Conservation (phyloP, 2,888 invertebrate species). For the Tetramorium bicarinatum region DNA sequence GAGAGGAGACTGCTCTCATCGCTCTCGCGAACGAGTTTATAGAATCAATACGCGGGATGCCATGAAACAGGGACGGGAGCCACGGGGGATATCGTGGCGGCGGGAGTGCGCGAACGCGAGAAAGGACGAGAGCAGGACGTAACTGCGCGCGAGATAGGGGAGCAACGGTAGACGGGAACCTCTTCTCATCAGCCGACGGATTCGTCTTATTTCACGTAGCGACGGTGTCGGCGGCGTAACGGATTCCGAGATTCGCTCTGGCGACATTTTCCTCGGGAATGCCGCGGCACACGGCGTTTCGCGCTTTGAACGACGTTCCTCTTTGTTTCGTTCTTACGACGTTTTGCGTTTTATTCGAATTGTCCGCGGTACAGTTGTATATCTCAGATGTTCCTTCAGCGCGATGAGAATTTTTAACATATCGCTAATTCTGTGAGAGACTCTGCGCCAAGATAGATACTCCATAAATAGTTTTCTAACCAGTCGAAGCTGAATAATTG, state of each 20-base stretch:
- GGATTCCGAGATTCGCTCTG: conserved; percentile 51
- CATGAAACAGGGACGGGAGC: conserved; percentile 46
- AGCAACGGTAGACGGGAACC: conserved; percentile 32
- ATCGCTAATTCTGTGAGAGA: neutral
- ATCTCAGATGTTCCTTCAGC: neutral
- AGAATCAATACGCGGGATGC: conserved; percentile 62
- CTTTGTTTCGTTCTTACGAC: neutral
- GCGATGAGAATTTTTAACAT: neutral
- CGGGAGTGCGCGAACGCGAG: conserved; percentile 28
- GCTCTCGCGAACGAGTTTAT: conserved; percentile 65
- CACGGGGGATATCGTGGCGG: neutral
- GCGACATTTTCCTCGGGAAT: conserved; percentile 28
- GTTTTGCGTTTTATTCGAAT: conserved; percentile 10
- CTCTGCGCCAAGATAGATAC: neutral
- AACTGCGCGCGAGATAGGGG: conserved; percentile 50
- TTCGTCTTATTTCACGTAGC: conserved; percentile 58
- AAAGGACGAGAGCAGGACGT: conserved; percentile 26
- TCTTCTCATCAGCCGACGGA: conserved; percentile 57
- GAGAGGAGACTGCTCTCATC: conserved; percentile 33
- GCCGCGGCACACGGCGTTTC: neutral
- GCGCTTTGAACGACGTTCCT: neutral
- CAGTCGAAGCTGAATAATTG: neutral
- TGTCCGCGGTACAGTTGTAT: neutral
- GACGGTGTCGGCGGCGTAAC: conserved; percentile 50
- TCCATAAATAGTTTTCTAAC: neutral